Base-by-base conservation (phyloP, 2,797 vertebrate species). In the Philypnodon macrostomus region DNA sequence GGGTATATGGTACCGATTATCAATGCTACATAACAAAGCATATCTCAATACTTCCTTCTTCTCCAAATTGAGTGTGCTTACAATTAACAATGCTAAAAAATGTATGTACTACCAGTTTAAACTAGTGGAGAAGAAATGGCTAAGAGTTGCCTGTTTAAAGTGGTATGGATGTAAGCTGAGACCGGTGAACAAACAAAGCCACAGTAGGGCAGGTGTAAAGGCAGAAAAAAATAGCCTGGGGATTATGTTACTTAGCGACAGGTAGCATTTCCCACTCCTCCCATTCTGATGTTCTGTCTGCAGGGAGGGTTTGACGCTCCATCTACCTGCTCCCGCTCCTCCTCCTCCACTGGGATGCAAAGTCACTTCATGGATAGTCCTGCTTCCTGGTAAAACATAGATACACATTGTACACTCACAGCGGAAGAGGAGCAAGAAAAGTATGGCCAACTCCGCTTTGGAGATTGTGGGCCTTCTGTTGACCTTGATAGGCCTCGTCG, bases 401-500 rank as follows among this genome's bases (percentile, higher is more conserved):
- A 59, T 13, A 5, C 13, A 16, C 9, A 10, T 10, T 39, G 4
- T 7, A 4, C 7, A 3, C 17, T 41, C 47, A 33, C 50, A 13
- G 56, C 64, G 36, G 44, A 48, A 4, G 53, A 60, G 38, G 34
- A 45, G 21, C 18, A 41, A 12, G 26, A 50, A 41, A 16, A 65
- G 17, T 31, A 92, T 92, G 91, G 84, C 87, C 21, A 88, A 80
- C 55, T 71, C 81, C 7, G 77, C 79, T 0, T 70, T 98, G 65
- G 94, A 95, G 78, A 83, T 93, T 1, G 66, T 85, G 18, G 95
- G 79, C 5, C 69, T 96, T 30, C 21, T 92, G 2, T 11, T 94
- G 6, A 92, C 92, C 1, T 51, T 92, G 1, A 47, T 92, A 0
- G 95, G 95, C 9, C 67, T 93, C 71, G 74, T 94, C 0, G 94